Evolutionary conservation across 2,888 invertebrate species (phyloP).

Genomic region (Sinotaia quadrata): DNA sequence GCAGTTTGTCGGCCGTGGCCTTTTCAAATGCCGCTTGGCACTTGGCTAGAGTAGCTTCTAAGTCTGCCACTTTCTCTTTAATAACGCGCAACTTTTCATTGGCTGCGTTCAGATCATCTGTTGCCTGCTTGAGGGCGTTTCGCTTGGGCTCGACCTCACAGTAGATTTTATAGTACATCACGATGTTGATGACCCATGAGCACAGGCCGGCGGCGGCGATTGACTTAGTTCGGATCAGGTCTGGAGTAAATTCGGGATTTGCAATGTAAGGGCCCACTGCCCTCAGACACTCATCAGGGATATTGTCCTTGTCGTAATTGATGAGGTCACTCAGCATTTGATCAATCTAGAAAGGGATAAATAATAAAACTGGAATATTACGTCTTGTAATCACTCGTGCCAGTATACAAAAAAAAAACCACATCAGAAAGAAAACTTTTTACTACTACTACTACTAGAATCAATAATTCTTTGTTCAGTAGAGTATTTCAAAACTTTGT

Average conservation of each 20-base stretch:
- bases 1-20: conserved; percentile 86
- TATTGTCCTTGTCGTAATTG: conserved; percentile 96
- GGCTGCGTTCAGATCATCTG: conserved; percentile 91
- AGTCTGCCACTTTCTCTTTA: conserved; percentile 86
- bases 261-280: conserved; percentile 94
- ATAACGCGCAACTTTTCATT: conserved; percentile 88
- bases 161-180: conserved; percentile 94
- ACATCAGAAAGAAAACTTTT: too few species aligned
- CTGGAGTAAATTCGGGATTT: conserved; percentile 94
- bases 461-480: too few species aligned
- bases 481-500: too few species aligned
- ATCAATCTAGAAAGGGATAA: conserved; percentile 77
- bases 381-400: neutral
- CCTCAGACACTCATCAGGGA: conserved; percentile 94
- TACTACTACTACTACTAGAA: too few species aligned
- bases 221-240: conserved; percentile 91
- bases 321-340: conserved; percentile 88
- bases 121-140: conserved; percentile 91
- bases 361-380: neutral
- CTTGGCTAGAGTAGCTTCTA: conserved; percentile 89
- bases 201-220: conserved; percentile 91
- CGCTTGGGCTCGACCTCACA: conserved; percentile 97
- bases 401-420: neutral
- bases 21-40: conserved; percentile 93
- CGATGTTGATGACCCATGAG: conserved; percentile 97